Base-by-base conservation (phyloP, 2,888 invertebrate species). In the Micropterix aruncella region DNA sequence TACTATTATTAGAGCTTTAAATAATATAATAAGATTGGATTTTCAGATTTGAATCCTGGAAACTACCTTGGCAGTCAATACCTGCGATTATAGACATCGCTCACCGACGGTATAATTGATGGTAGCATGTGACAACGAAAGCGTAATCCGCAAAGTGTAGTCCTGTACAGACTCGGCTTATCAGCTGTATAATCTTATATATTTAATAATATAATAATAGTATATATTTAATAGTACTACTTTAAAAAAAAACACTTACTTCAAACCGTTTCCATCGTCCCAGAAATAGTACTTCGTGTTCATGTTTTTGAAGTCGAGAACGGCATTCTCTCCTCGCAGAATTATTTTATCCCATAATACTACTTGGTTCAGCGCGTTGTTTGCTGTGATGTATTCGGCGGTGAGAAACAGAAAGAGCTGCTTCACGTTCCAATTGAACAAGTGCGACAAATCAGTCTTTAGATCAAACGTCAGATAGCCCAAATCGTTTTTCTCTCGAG, bases 381-480 rank as follows among this genome's bases (percentile, higher is more conserved):
- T 82, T 16, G 78, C 67, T 12, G 96, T 93, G 55, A 80, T 73
- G 65, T 99, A 99, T 64, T 99, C 96, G 2, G 97, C 99, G 37
- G 94, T 94, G 27, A 99, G 73, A 61, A 94, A 99, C 18, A 99
- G 67, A 66, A 97, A 99, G 52, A 99, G 67, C 61, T 97, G 93
- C 59, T 99, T 99, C 0, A 97, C 96, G 67, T 99, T 99, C 99
- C 99, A 99, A 66, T 99, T 97, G 68, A 99, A 99, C 17, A 97
- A 70, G 53, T 82, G 79, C 18, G 87, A 82, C 44, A 97, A 74
- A 77, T 93, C 91, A 54, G 93, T 88, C 63, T 92, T 83, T 51
- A 97, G 72, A 74, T 97, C 91, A 61, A 97, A 95, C 39, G 91
- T 92, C 43, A 99, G 70, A 60, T 88, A 92, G 45, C 96, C 99